A percentile compares a stretch with the other conserved stretches of the same genome.
Conservation (phyloP, 2,113 vertebrate genomes). For the Sphyrna mokarran region DNA sequence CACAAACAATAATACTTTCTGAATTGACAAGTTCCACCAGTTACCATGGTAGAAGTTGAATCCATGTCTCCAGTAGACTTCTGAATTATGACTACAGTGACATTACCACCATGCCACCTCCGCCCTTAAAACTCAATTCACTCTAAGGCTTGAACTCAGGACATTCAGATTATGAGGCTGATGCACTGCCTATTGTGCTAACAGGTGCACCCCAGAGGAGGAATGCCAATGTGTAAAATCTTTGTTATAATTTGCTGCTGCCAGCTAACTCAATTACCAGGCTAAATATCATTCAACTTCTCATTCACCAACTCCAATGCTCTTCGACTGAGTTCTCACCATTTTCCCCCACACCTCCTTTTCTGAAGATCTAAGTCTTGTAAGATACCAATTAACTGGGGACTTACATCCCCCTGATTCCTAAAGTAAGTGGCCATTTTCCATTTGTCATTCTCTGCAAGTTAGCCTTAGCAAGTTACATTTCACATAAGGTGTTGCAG, state of each 20-base stretch:
- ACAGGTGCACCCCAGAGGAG: too few species aligned
- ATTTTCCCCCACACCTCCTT: background rate
- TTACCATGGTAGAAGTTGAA: too few species aligned
- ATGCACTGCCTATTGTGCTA: too few species aligned
- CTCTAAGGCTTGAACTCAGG: too few species aligned
- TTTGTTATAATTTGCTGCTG: background rate
- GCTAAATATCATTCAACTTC: background rate
- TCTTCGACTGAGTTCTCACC: background rate
- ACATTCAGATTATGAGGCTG: too few species aligned
- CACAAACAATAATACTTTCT: too few species aligned
- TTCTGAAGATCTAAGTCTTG: background rate
- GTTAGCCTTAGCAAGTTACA: background rate
- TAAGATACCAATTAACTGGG: background rate
- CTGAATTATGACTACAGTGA: too few species aligned
- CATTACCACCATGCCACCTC: too few species aligned
- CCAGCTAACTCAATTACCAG: background rate
- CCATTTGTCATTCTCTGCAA: background rate
- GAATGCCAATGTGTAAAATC: background rate
- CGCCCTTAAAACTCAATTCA: too few species aligned
- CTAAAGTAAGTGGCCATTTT: background rate
- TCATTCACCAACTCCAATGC: background rate
- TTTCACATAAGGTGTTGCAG: too few species aligned
- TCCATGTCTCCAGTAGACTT: too few species aligned
- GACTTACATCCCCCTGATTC: background rate
- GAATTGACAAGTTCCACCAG: too few species aligned